Evolutionary conservation across 2,888 invertebrate species (phyloP).

Genomic region (Himalopsyche tibetana): DNA sequence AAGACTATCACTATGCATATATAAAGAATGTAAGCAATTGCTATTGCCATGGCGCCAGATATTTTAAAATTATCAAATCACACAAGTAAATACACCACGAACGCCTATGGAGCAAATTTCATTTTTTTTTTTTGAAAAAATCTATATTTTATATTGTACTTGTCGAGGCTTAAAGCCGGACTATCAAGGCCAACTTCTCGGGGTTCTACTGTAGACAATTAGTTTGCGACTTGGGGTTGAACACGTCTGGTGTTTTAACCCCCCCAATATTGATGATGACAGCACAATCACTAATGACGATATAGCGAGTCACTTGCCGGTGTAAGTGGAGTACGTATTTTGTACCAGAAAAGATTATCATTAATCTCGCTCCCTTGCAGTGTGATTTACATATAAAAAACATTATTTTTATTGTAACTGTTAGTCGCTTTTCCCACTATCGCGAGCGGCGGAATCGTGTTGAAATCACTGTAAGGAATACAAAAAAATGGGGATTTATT

Average conservation of each 20-base stretch:
- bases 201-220: too few relatives aligned
- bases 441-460: not conserved
- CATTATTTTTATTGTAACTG: conserved; percentile 21
- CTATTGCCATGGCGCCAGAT: too few relatives aligned
- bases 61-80: too few relatives aligned
- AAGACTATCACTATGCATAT: too few relatives aligned
- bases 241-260: not conserved
- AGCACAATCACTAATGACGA: conserved; percentile 31
- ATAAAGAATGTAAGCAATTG: too few relatives aligned
- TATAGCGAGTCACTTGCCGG: not conserved
- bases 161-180: too few relatives aligned
- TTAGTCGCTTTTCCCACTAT: conserved; percentile 11
- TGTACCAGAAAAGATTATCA: conserved; percentile 4
- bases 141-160: too few relatives aligned
- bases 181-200: too few relatives aligned
- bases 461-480: not conserved
- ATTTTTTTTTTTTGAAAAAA: too few relatives aligned
- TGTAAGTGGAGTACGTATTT: not conserved
- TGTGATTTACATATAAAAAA: not conserved
- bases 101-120: too few relatives aligned
- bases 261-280: conserved; percentile 3
- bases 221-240: not conserved
- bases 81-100: too few relatives aligned
- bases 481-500: too few relatives aligned
- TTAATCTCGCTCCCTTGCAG: not conserved